Conservation (phyloP, 2,888 invertebrate genomes). For the Zhuqinia jingwanae region DNA sequence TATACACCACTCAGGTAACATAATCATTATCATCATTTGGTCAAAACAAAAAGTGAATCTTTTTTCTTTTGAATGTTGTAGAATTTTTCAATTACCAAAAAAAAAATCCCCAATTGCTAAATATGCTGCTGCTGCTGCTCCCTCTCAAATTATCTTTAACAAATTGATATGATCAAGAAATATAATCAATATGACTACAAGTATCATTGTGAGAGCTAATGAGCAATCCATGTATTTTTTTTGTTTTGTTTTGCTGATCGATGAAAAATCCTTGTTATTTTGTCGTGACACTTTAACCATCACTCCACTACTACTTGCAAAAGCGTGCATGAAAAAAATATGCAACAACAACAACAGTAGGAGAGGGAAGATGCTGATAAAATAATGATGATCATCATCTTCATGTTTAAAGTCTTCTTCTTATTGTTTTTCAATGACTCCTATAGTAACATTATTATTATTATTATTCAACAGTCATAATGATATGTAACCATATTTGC, state of each 20-base stretch:
- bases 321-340: background rate
- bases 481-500: background rate
- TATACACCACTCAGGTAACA: no score
- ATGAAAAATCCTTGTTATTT: slow-evolving; percentile 50
- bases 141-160: background rate
- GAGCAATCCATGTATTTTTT: slow-evolving; percentile 60
- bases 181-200: background rate
- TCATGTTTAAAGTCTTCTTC: background rate
- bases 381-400: background rate
- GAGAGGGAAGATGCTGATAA: background rate
- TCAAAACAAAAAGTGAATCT: no score
- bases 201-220: slow-evolving; percentile 53
- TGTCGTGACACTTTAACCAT: slow-evolving; percentile 50
- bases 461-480: background rate
- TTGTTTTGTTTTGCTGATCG: no score
- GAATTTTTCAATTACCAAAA: background rate
- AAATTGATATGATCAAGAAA: slow-evolving; percentile 44
- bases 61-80: no score
- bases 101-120: no score
- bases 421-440: background rate
- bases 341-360: background rate
- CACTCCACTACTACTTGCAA: background rate
- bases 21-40: no score
- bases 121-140: no score
- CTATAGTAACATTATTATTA: background rate